A percentile compares a stretch with the other conserved stretches of the same genome.
These are phyloP conservation scores for Pollimyrus isidori DNA, from an alignment of 2,113 vertebrate species.

Conservation along the genomic window DNA sequence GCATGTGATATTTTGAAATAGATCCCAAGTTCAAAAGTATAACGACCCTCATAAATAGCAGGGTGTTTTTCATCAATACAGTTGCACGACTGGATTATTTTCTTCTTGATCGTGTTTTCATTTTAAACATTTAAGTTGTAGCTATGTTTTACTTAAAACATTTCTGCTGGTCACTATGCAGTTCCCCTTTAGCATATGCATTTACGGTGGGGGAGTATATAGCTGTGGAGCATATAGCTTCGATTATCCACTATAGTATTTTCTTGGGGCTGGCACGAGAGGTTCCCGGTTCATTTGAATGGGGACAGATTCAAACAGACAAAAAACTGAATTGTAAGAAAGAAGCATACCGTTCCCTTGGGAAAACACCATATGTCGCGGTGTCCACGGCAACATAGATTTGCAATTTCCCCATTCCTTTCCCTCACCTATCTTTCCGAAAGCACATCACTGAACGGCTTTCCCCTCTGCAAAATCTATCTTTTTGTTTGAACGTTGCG, in stretches of 20 bases:
- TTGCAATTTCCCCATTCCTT: not conserved
- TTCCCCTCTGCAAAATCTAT: not conserved
- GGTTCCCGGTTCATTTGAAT: not conserved
- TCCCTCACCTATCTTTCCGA: not conserved
- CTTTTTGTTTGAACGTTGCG: not conserved
- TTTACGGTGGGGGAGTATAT: not conserved
- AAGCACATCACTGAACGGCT: not conserved
- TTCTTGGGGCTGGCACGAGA: not conserved
- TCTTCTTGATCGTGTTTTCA: not conserved
- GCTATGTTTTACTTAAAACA: not conserved
- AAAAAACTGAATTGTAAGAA: constrained; percentile 41
- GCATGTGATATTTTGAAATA: not conserved
- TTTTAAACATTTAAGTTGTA: not conserved
- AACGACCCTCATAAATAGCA: not conserved
- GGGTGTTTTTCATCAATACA: not conserved
- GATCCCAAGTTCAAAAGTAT: not conserved
- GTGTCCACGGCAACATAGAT: constrained; percentile 32
- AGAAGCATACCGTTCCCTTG: constrained; percentile 36
- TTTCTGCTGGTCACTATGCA: not conserved
- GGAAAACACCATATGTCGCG: constrained; percentile 34
- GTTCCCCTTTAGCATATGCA: not conserved
- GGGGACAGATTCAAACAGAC: constrained; percentile 32
- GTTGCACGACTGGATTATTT: not conserved
- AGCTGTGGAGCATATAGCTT: not conserved
- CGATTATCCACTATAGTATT: not conserved